These are phyloP conservation scores for Cerastis leucographa DNA, from an alignment of 2,888 invertebrate genomes.

Conservation along the genomic window DNA sequence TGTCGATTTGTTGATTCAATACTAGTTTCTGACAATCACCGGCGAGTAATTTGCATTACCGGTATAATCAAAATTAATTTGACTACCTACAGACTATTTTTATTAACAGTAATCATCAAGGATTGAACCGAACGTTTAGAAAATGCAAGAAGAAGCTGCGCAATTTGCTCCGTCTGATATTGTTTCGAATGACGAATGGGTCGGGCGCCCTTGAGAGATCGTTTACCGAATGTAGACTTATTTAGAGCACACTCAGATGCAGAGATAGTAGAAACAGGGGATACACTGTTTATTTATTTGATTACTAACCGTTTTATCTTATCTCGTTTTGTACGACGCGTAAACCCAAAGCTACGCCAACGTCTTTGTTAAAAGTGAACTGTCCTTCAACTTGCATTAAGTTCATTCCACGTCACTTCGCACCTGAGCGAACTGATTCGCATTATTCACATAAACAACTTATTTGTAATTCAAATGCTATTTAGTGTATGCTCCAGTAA, in stretches of 20 bases:
- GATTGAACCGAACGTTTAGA: neutral
- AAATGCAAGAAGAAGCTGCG: neutral
- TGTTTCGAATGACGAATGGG: constrained; percentile 7
- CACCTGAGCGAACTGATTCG: constrained; percentile 61
- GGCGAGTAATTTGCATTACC: constrained; percentile 36
- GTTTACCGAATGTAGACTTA: constrained; percentile 66
- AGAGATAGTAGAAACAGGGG: constrained; percentile 52
- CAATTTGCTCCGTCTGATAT: neutral
- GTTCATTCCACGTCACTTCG: constrained; percentile 64
- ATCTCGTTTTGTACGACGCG: constrained; percentile 57
- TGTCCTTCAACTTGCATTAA: constrained; percentile 71
- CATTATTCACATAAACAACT: constrained; percentile 54
- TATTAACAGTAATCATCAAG: neutral
- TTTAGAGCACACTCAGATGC: constrained; percentile 61
- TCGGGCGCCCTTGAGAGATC: constrained; percentile 71
- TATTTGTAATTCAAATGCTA: constrained; percentile 68
- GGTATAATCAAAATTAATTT: constrained; percentile 32
- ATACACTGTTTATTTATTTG: constrained; percentile 61
- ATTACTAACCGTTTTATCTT: constrained; percentile 67
- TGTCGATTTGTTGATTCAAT: constrained; percentile 26
- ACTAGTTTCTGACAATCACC: constrained; percentile 39
- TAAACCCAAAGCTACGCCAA: constrained; percentile 46
- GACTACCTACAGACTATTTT: neutral
- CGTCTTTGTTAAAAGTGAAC: constrained; percentile 65
- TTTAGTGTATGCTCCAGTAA: constrained; percentile 67